Base-by-base conservation (phyloP, 2,888 invertebrate genomes). In the Corbicula japonica region DNA sequence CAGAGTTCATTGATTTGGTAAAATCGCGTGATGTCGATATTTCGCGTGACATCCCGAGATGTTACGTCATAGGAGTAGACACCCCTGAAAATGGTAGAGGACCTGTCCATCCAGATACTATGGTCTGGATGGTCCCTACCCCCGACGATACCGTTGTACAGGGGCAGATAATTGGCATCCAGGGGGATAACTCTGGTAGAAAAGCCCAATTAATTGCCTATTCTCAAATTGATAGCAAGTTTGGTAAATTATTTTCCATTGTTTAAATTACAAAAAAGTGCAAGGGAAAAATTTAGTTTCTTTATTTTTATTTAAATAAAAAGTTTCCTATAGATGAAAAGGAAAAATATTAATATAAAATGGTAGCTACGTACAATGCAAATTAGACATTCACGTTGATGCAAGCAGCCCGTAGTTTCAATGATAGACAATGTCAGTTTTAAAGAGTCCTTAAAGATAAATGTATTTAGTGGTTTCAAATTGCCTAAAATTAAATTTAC, bases 151-250 rank as follows among this genome's bases (percentile, higher is more conserved):
- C 69, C 0, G 65, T 56, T 18, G 77, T 80, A 8, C 52, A 65
- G 6, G 86, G 86, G 30, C 86, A 86, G 41, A 84, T 86, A 18
- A 66, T 84, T 10, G 86, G 86, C 3, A 68, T 83, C 0, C 34
- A 44, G 23, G 69, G 72, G 21, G 18, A 21, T n/a, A 61, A 56
- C 23, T 26, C n/a, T 10, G 54, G 52, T 26, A 12, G 35, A 5
- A 69, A 63, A 50, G 76, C 75, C 35, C 71, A 69, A 38, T 21
- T 82, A 5, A 58, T 82, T 10, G 75, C 44, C 21, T 82, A 72
- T 48, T 56, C 78, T 12, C 78, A 78, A 48, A 58, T 65, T 2
- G 77, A 75, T 10, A 72, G 71, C 62, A 60, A 72, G 34, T 75
- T 76, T 58, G 72, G 74, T 15, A 75, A 70, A 60, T 28, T 78